Percentiles rank a stretch among this genome's conserved stretches.
These are phyloP conservation scores for Megaceryle alcyon DNA, from an alignment of 2,797 vertebrate species.

Conservation along the genomic window DNA sequence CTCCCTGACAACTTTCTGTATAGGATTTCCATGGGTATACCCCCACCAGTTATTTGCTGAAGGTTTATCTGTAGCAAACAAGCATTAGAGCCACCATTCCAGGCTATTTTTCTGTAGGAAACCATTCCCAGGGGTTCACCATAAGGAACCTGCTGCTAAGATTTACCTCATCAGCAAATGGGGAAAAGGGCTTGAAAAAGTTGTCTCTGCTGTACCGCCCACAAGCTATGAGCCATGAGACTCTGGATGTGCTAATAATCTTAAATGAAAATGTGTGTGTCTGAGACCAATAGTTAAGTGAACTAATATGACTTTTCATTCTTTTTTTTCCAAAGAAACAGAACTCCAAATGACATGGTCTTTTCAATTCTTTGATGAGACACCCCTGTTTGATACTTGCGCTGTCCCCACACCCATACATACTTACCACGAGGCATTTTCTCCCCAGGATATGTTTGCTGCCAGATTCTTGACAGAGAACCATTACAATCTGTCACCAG, in stretches of 20 bases:
- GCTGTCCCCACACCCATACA: not conserved
- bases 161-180: not conserved
- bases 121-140: not conserved
- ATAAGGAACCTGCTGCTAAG: not conserved
- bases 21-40: not conserved
- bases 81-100: not conserved
- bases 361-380: not conserved
- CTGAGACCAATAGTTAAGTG: not conserved
- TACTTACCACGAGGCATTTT: not conserved
- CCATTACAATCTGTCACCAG: not conserved
- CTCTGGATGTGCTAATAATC: not conserved
- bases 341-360: not conserved
- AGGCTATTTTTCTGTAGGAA: not conserved
- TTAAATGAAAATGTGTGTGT: not conserved
- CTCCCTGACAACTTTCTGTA: not conserved
- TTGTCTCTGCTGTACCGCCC: not conserved
- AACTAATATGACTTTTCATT: constrained; percentile 8
- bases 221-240: not conserved
- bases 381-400: not conserved
- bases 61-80: not conserved
- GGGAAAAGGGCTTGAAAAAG: not conserved
- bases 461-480: not conserved
- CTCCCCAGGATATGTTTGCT: not conserved
- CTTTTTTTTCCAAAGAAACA: not conserved
- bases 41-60: not conserved